Base-by-base conservation (phyloP, 2,888 invertebrate species). In the Mamestra brassicae region DNA sequence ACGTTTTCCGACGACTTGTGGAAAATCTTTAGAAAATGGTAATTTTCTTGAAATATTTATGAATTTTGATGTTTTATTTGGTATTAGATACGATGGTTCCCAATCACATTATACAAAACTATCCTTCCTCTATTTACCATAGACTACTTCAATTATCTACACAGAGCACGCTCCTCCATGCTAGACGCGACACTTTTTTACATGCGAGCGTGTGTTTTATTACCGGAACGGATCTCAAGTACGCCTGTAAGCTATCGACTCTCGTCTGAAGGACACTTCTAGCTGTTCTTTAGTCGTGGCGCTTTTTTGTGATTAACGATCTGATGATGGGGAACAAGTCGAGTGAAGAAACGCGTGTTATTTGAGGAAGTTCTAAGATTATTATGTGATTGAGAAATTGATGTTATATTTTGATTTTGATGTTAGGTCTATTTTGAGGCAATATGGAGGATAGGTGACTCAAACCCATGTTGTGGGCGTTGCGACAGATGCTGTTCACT, bases 191-290 rank as follows among this genome's bases (percentile, higher is more conserved):
- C 82, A 87, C 87, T 93, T 93, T 94, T 95, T 94, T 94, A 89
- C 74, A 74, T 81, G 74, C 74, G 80, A 68, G 87, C 83, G 88
- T 93, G 93, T 90, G 89, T 91, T 93, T 93, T 93, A 93, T 91
- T 87, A 84, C 88, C 93, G 87, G 34, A 69, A 74, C 91, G 87
- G 90, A 93, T 92, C 81, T 90, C 88, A 83, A 93, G 92, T 82
- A 83, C 80, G 87, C 74, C 89, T 90, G 90, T 87, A 83, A 88
- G 86, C 85, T 87, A 88, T 88, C 87, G 89, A 78, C 86, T 72
- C 88, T 89, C 76, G 52, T 64, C 69, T 89, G 68, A 78, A 90
- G 87, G 76, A 70, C 88, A 65, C 89, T 88, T 85, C 85, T 83
- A 83, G 81, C 38, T 63, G 73, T 86, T 89, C 84, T 89, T 88